Conservation (phyloP, 2,113 vertebrate species). For the Gambusia holbrooki region DNA sequence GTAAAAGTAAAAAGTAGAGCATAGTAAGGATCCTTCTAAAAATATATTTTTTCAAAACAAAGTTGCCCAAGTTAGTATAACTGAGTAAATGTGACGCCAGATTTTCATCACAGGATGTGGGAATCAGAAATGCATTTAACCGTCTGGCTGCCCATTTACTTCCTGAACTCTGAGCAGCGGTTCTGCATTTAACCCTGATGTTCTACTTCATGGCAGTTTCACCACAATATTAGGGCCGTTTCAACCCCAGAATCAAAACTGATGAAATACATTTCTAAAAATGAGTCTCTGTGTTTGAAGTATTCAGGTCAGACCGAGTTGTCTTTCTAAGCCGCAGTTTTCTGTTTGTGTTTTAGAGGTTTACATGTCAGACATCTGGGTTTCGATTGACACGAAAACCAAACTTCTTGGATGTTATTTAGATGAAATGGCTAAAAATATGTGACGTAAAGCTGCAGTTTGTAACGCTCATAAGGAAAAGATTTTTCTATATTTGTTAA, state of each 20-base stretch:
- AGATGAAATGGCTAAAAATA: not conserved
- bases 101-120: slow-evolving; percentile 28
- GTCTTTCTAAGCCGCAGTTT: not conserved
- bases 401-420: not conserved
- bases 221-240: slow-evolving; percentile 50
- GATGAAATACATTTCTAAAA: slow-evolving; percentile 54
- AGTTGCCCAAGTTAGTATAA: too few relatives aligned
- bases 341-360: not conserved
- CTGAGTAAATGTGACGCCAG: slow-evolving; percentile 13
- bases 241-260: slow-evolving; percentile 53
- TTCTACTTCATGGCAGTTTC: slow-evolving; percentile 43
- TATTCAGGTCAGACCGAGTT: slow-evolving; percentile 5
- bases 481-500: too few relatives aligned
- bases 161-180: slow-evolving; percentile 31
- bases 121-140: slow-evolving; percentile 16
- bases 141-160: slow-evolving; percentile 21
- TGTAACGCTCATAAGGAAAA: too few relatives aligned
- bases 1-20: too few relatives aligned
- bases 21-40: too few relatives aligned
- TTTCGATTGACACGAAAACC: not conserved
- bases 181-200: slow-evolving; percentile 34
- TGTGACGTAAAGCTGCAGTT: not conserved
- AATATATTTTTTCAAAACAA: too few relatives aligned
- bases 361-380: not conserved
- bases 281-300: slow-evolving; percentile 25